Evolutionary conservation across 2,888 invertebrate species (phyloP).

Genomic region (Caenorhabditis becei): DNA sequence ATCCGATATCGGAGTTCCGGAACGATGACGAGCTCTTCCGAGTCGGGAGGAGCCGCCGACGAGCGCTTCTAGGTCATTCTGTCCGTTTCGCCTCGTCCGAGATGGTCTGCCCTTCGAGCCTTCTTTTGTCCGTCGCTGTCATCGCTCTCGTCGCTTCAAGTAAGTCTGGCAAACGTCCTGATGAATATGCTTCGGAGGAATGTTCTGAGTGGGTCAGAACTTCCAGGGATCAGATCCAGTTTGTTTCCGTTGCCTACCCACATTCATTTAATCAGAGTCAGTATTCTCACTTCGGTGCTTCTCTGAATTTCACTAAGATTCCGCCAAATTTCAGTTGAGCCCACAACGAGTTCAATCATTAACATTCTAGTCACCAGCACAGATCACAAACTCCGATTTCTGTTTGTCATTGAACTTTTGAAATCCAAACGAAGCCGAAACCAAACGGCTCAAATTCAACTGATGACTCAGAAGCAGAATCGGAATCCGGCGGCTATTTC

Average conservation of each 20-base stretch:
- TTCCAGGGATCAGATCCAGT: too few species aligned
- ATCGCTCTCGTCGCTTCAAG: conserved; percentile 24
- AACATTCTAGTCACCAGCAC: not conserved
- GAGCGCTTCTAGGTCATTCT: conserved; percentile 34
- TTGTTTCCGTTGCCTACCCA: too few species aligned
- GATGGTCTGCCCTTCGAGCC: conserved; percentile 38
- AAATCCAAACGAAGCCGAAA: not conserved
- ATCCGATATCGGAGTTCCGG: conserved; percentile 56
- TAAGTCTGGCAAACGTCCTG: not conserved
- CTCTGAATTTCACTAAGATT: too few species aligned
- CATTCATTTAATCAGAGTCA: too few species aligned
- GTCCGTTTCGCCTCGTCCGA: conserved; percentile 28
- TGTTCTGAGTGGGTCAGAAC: too few species aligned
- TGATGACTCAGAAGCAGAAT: conserved; percentile 33
- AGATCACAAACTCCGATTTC: not conserved
- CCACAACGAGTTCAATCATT: too few species aligned
- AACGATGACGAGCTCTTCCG: conserved; percentile 26
- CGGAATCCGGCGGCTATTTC: too few species aligned
- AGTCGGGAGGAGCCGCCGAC: conserved; percentile 3
- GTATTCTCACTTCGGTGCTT: too few species aligned
- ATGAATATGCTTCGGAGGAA: too few species aligned
- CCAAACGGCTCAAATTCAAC: conserved; percentile 26
- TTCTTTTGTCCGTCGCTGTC: conserved; percentile 13
- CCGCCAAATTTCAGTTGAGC: too few species aligned
- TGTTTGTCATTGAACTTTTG: conserved; percentile 8